Conservation (phyloP, 1,140 invertebrate genomes). For the Penaeus chinensis region DNA sequence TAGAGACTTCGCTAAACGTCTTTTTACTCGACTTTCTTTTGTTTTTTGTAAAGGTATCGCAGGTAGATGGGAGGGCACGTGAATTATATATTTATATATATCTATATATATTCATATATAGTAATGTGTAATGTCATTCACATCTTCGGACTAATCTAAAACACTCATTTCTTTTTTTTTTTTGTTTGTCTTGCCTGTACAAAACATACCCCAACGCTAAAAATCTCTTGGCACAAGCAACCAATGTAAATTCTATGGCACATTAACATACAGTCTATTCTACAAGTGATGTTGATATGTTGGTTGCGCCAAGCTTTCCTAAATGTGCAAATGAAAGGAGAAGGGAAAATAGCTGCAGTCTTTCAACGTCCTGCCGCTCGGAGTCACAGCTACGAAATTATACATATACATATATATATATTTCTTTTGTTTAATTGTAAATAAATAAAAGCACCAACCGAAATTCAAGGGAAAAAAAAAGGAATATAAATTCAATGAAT, state of each 20-base stretch:
- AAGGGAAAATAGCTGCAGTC: neutral
- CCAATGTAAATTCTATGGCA: slow-evolving; percentile 57
- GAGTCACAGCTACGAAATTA: no score
- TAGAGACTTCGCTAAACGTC: neutral
- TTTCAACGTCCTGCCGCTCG: neutral
- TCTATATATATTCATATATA: neutral
- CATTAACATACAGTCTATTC: slow-evolving; percentile 50
- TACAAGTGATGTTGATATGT: slow-evolving; percentile 56
- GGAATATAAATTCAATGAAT: neutral
- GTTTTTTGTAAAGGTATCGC: slow-evolving; percentile 3
- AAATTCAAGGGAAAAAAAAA: neutral
- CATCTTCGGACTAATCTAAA: slow-evolving; percentile 54
- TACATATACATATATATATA: no score
- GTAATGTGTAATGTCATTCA: slow-evolving; percentile 51
- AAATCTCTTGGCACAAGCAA: slow-evolving; percentile 59
- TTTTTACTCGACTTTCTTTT: no score
- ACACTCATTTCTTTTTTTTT: slow-evolving; percentile 27
- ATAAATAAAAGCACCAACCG: slow-evolving; percentile 38
- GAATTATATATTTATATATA: slow-evolving; percentile 6
- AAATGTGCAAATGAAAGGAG: slow-evolving; percentile 34
- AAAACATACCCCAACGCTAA: slow-evolving; percentile 48
- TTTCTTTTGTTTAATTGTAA: neutral
- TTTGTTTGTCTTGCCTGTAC: slow-evolving; percentile 35
- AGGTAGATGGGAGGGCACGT: slow-evolving; percentile 51
- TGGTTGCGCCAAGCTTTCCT: slow-evolving; percentile 57